Conservation (phyloP, 2,888 invertebrate genomes). For the Cryptophagus acutangulus region DNA sequence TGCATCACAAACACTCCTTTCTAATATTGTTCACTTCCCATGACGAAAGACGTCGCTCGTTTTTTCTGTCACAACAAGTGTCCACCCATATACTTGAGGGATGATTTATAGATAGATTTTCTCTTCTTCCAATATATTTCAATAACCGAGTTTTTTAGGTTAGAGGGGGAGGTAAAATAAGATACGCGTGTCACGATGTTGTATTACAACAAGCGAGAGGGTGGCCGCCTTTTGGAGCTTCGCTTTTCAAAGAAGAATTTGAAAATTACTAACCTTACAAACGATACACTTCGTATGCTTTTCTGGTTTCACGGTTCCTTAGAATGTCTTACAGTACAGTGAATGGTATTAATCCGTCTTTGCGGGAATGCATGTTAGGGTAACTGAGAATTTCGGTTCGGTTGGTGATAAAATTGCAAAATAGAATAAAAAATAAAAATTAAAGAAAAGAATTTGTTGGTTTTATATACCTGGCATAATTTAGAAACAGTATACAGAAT, state of each 20-base stretch:
- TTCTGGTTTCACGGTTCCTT: constrained; percentile 2
- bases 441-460: too few relatives aligned
- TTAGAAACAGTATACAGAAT: too few relatives aligned
- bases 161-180: constrained; percentile 25
- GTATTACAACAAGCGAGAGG: constrained; percentile 18
- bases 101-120: constrained; percentile 31
- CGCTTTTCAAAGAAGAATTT: constrained; percentile 23
- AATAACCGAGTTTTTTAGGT: constrained; percentile 27
- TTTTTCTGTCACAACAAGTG: constrained; percentile 27
- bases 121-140: constrained; percentile 29
- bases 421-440: too few relatives aligned
- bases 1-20: constrained; percentile 5
- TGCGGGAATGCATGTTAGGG: too few relatives aligned
- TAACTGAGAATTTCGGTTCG: too few relatives aligned
- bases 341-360: constrained; percentile 1
- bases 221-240: constrained; percentile 16
- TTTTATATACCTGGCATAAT: too few relatives aligned
- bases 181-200: constrained; percentile 27
- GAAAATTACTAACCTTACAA: constrained; percentile 23
- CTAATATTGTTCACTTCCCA: constrained; percentile 7
- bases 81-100: constrained; percentile 29
- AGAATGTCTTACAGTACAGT: constrained; percentile 2
- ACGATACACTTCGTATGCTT: constrained; percentile 17
- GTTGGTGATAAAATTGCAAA: too few relatives aligned
- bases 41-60: constrained; percentile 16